Evolutionary conservation across 1,140 invertebrate species (phyloP), one percentile per base, ranked within the genome.

Genomic region (Drosophila biarmipes): DNA sequence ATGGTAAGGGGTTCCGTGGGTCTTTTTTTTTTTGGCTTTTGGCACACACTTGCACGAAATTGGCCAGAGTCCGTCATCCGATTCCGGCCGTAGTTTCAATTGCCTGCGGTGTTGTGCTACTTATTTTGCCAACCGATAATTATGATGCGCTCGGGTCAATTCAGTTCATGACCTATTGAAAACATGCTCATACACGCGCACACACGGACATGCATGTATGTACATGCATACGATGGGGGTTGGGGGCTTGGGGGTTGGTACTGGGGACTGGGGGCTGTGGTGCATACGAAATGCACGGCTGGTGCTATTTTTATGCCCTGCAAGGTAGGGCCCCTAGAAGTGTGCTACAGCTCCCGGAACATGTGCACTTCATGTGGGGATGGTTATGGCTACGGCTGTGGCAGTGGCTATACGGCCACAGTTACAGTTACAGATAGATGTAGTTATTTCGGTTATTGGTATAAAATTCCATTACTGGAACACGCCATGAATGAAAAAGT

Each of bases 391-490:
- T 57, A 27, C 21, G 35, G 49, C 12, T 15, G 29, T 15, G 59
- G 49, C 12, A 12, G 29, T 15, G 59, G 61, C 17, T 37, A 24
- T 24, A 24, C 24, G 3, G 24, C 5, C 5, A 29, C 17, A 31
- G 29, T 31, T 31, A 31, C 29, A 31, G 29, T 11, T 19, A 8
- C 40, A 43, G 62, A 42, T 54, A 24, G 38, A 66, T 66, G 27
- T 31, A 15, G 38, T 84, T 54, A 45, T 75, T 82, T 66, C 27
- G 51, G 42, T 62, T 78, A 74, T 81, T 63, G 56, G 81, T 74
- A 87, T 81, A 86, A 71, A 68, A 81, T 87, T 87, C 74, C 74
- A 81, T 87, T 86, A 78, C 82, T 86, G 82, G 73, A 87, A 74
- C 78, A 81, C 78, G 78, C 61, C 74, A 87, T 86, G 81, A 86